Evolutionary conservation across 1,140 invertebrate genomes (phyloP).

Genomic region (Drosophila athabasca): DNA sequence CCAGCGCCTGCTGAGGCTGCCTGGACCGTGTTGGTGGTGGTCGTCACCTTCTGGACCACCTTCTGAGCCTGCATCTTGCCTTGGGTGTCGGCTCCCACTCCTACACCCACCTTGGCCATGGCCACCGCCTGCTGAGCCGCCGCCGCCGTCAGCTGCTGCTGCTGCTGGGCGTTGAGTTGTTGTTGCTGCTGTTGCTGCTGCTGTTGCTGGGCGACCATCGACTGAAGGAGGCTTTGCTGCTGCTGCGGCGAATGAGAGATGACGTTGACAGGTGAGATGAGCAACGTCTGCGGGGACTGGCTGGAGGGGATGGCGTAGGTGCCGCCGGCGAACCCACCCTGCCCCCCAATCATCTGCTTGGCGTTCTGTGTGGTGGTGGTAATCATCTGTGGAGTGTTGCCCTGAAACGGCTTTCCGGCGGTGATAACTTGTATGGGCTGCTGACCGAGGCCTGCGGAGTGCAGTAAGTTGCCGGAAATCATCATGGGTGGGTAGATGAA

Average conservation of each 20-base stretch:
- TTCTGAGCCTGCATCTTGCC: slow-evolving; percentile 85
- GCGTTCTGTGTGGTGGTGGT: slow-evolving; percentile 88
- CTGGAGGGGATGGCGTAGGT: slow-evolving; percentile 90
- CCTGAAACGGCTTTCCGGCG: slow-evolving; percentile 91
- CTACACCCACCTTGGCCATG: slow-evolving; percentile 50
- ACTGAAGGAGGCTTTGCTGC: slow-evolving; percentile 77
- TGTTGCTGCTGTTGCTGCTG: slow-evolving; percentile 57
- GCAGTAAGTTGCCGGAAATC: slow-evolving; percentile 91
- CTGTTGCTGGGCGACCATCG: slow-evolving; percentile 64
- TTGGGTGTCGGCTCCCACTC: slow-evolving; percentile 47
- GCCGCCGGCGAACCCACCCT: slow-evolving; percentile 84
- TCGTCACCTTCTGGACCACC: slow-evolving; percentile 85
- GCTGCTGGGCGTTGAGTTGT: slow-evolving; percentile 12
- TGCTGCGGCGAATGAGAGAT: slow-evolving; percentile 88
- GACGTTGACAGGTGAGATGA: slow-evolving; percentile 90
- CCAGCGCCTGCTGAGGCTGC: slow-evolving; percentile 56
- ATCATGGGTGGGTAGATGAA: slow-evolving; percentile 91
- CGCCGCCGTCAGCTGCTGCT: slow-evolving; percentile 30
- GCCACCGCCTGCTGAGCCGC: slow-evolving; percentile 56
- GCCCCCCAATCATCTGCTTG: slow-evolving; percentile 87
- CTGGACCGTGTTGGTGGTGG: slow-evolving; percentile 81
- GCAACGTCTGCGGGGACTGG: slow-evolving; percentile 90
- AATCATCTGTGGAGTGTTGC: slow-evolving; percentile 91
- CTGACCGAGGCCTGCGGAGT: slow-evolving; percentile 90
- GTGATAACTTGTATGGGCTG: slow-evolving; percentile 90